phyloP scores from a whole-genome alignment of 2,113 vertebrate species.

The Pedionomus torquatus region DNA sequence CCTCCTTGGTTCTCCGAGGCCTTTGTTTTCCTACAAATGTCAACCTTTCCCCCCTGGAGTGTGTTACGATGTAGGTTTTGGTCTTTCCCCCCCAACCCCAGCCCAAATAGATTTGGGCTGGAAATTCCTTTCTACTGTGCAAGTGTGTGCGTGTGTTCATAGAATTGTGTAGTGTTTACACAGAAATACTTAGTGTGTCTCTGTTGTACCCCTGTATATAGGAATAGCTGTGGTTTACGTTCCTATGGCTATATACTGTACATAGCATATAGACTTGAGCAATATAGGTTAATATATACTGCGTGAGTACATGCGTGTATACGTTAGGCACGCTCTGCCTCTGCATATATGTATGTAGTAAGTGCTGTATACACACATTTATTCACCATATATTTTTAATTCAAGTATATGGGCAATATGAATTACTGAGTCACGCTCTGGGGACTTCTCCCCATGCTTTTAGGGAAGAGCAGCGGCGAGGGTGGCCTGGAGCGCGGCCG shows the following conservation, averaged over 20 bases:
- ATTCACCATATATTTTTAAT: slow-evolving; percentile 58
- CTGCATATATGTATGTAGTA: neutral
- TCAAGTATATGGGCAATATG: slow-evolving; percentile 53
- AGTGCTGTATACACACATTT: neutral
- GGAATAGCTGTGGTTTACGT: slow-evolving; percentile 46
- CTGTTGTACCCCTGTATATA: neutral
- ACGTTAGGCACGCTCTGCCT: neutral
- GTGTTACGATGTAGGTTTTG: neutral
- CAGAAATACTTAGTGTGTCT: neutral
- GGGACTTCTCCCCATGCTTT: neutral
- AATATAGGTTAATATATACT: slow-evolving; percentile 59
- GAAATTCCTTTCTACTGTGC: neutral
- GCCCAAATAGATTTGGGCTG: neutral
- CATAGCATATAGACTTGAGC: slow-evolving; percentile 65
- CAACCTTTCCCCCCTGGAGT: neutral
- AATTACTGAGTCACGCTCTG: neutral
- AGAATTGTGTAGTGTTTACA: neutral
- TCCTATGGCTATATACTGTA: slow-evolving; percentile 41
- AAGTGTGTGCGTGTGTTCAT: neutral
- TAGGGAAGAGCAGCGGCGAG: neutral
- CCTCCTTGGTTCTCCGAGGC: neutral
- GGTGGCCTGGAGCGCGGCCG: neutral
- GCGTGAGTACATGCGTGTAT: neutral
- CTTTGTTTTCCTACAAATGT: neutral
- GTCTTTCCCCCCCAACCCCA: neutral